Percentiles rank a stretch among this genome's conserved stretches.
phyloP scores from a whole-genome alignment of 2,888 invertebrate genomes.

The Mythimna ferrago region DNA sequence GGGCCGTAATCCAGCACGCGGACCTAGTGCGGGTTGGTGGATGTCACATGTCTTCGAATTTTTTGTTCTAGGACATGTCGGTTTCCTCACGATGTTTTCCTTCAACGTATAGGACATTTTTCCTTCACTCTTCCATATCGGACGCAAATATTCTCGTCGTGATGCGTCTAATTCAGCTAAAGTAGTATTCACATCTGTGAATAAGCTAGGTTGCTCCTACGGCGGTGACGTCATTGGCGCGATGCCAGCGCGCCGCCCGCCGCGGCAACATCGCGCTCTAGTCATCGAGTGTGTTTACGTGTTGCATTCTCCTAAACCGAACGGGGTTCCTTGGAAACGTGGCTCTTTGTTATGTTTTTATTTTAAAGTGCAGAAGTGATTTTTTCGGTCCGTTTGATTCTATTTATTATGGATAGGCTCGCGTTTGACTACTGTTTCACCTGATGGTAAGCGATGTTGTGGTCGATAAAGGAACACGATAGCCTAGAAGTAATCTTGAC shows the following conservation, averaged over 20 bases:
- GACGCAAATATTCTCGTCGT: neutral
- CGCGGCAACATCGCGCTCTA: conserved; percentile 41
- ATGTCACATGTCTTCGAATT: too few relatives aligned
- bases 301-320: conserved; percentile 40
- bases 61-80: too few relatives aligned
- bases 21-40: too few relatives aligned
- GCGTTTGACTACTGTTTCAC: too few relatives aligned
- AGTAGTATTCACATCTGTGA: conserved; percentile 42
- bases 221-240: conserved; percentile 52
- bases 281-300: conserved; percentile 43
- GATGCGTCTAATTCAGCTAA: conserved; percentile 14
- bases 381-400: neutral
- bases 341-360: conserved; percentile 40
- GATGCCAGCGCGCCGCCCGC: conserved; percentile 45
- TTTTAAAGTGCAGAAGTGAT: conserved; percentile 4
- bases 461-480: too few relatives aligned
- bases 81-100: too few relatives aligned
- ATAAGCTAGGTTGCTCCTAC: conserved; percentile 36
- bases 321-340: conserved; percentile 29
- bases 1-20: too few relatives aligned
- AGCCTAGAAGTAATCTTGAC: too few relatives aligned
- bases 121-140: neutral
- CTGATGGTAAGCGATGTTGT: too few relatives aligned
- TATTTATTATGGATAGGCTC: too few relatives aligned
- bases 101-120: too few relatives aligned